These are phyloP conservation scores for Cephalopachus bancanus DNA, from an alignment of 2,797 vertebrate species.

Conservation along the genomic window DNA sequence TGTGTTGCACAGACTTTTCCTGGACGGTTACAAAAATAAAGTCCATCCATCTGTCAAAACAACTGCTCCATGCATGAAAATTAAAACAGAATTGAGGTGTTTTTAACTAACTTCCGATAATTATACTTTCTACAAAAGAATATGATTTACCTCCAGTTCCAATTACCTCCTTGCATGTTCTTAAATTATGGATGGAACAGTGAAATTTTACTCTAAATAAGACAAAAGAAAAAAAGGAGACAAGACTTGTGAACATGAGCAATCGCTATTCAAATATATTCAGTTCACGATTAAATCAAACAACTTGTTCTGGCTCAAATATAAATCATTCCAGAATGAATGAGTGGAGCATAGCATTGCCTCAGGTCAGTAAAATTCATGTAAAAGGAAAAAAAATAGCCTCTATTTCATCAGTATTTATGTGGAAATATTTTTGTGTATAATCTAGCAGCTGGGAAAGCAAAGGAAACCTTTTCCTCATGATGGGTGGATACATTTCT, in stretches of 20 bases:
- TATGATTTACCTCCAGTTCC: slow-evolving; percentile 80
- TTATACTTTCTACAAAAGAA: slow-evolving; percentile 85
- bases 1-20: slow-evolving; percentile 89
- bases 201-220: slow-evolving; percentile 79
- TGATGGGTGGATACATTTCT: slow-evolving; percentile 83
- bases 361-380: slow-evolving; percentile 75
- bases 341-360: slow-evolving; percentile 70
- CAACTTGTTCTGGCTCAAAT: slow-evolving; percentile 62
- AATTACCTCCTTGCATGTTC: slow-evolving; percentile 74
- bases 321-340: slow-evolving; percentile 78
- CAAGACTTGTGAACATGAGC: slow-evolving; percentile 72
- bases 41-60: slow-evolving; percentile 94
- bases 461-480: slow-evolving; percentile 79
- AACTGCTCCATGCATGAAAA: slow-evolving; percentile 88
- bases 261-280: slow-evolving; percentile 74
- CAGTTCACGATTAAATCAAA: slow-evolving; percentile 71
- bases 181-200: slow-evolving; percentile 79
- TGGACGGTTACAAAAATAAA: slow-evolving; percentile 92
- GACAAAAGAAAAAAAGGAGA: slow-evolving; percentile 71
- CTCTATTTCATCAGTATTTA: not conserved
- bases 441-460: slow-evolving; percentile 86
- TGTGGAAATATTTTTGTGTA: slow-evolving; percentile 83
- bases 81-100: slow-evolving; percentile 88
- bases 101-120: slow-evolving; percentile 88
- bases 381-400: not conserved